Conservation (phyloP, 2,113 vertebrate genomes). For the Alethe castanea region DNA sequence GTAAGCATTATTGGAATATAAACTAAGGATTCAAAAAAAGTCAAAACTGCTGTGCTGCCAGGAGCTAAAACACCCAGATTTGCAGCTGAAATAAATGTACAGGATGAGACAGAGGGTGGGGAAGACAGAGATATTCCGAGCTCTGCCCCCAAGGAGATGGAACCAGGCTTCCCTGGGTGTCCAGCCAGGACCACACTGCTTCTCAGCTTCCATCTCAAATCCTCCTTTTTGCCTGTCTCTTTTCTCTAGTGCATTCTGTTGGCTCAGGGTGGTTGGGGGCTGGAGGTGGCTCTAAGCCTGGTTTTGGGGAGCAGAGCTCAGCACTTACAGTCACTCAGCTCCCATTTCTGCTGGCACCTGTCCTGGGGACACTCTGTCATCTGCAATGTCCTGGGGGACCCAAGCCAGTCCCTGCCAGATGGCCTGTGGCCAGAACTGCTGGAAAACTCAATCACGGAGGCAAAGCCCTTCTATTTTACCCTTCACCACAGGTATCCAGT, state of each 20-base stretch:
- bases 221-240: background rate
- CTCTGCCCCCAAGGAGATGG: background rate
- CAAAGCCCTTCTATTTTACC: background rate
- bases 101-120: background rate
- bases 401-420: background rate
- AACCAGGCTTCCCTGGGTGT: background rate
- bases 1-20: background rate
- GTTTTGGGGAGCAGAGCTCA: background rate
- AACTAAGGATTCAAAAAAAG: background rate
- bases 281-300: background rate
- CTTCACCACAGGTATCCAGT: background rate
- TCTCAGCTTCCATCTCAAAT: background rate
- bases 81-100: background rate
- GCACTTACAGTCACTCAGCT: background rate
- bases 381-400: constrained; percentile 1
- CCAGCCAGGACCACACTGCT: background rate
- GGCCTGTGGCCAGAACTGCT: constrained; percentile 31
- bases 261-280: background rate
- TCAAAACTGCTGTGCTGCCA: background rate
- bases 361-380: constrained; percentile 31
- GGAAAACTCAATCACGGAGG: background rate
- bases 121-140: background rate
- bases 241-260: background rate
- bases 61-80: background rate
- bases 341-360: constrained; percentile 18